Conservation (phyloP, 2,113 vertebrate genomes). For the Tetrax tetrax region DNA sequence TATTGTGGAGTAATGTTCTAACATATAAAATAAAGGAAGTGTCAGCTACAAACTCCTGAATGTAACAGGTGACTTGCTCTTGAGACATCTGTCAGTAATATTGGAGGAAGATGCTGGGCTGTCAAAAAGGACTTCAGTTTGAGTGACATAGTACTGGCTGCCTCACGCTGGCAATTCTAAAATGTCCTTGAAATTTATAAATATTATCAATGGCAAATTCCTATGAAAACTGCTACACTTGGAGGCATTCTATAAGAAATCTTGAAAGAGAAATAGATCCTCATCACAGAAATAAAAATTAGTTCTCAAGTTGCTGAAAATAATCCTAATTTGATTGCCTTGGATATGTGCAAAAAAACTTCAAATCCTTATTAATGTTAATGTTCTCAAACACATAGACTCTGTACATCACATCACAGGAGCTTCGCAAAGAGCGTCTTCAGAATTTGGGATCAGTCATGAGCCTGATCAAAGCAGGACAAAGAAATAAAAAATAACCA, state of each 20-base stretch:
- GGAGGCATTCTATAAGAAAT: neutral
- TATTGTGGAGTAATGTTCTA: neutral
- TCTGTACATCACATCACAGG: neutral
- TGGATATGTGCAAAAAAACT: neutral
- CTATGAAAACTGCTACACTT: neutral
- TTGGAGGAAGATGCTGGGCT: neutral
- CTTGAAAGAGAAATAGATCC: neutral
- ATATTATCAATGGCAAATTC: neutral
- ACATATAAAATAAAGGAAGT: neutral
- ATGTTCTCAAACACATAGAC: neutral
- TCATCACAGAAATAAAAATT: neutral
- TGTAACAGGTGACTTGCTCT: neutral
- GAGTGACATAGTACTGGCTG: neutral
- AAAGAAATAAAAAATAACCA: neutral
- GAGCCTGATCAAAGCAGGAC: neutral
- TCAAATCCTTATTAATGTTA: neutral
- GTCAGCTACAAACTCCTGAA: neutral
- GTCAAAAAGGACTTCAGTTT: neutral
- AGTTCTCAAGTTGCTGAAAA: neutral
- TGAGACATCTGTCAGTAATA: neutral
- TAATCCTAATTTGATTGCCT: neutral
- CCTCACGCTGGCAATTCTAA: neutral
- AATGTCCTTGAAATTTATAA: constrained; percentile 13
- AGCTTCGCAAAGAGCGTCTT: neutral
- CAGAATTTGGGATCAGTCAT: neutral